Base-by-base conservation (phyloP, 2,797 vertebrate genomes). In the Gymnopithys bicolor region DNA sequence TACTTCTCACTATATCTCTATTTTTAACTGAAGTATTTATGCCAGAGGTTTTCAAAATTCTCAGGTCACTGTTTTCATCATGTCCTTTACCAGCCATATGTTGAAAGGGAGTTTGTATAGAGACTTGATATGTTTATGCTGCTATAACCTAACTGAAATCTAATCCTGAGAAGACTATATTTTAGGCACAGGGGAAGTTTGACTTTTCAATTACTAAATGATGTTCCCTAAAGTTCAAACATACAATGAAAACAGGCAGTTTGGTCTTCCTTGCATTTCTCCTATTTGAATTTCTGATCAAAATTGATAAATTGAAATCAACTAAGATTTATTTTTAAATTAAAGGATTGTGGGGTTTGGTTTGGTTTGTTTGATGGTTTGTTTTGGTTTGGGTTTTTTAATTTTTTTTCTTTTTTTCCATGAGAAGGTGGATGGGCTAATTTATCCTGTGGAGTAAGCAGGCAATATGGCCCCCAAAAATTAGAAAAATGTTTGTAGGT, bases 1-100 rank as follows among this genome's bases (percentile, higher is more conserved):
- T 60, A 93, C 88, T 96, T 97, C 87, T 90, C 78, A 93, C 94
- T 95, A 37, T 74, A 95, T 89, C 93, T 95, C 84, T 70, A 85
- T 95, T 93, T 87, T 88, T 87, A 97, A 91, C 88, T 87, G 53
- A 95, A 93, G 64, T 88, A 90, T 78, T 79, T 93, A 59, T 48
- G 87, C 63, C 70, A 79, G 51, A 92, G 78, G 75, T 86, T 95
- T 96, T 94, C 60, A 71, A 80, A 91, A 92, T 96, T 94, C 91
- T 84, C 63, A 84, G 76, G 37, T 92, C 80, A 88, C 74, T 76
- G 52, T 87, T 96, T 97, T 93, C 85, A 94, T 92, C 84, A 82
- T 77, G 52, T 33, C 8, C 60, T 84, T 94, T 79, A 59, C 37
- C 49, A 84, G 37, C 35, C 27, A 43, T 46, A 48, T 58, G 78